Base-by-base conservation (phyloP, 2,888 invertebrate genomes). In the Tetrapedia diversipes region DNA sequence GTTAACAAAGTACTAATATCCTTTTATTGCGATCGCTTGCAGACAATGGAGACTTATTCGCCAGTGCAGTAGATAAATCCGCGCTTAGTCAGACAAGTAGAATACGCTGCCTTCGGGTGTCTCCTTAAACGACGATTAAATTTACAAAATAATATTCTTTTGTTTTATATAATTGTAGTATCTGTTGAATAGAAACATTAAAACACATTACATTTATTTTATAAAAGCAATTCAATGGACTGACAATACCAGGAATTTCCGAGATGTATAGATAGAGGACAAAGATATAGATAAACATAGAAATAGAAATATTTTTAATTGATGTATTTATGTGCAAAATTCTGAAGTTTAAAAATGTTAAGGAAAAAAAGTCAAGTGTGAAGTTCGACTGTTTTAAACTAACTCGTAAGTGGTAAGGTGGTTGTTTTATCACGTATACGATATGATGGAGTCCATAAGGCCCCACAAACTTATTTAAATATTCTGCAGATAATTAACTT, bases 1-100 rank as follows among this genome's bases (percentile, higher is more conserved):
- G 22, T 6, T 14, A 2, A 6, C n/a, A 16, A 4, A 14, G 34
- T 11, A 14, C 24, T 32, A 16, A 0, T 43, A 43, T 24, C 8
- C 16, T 45, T 64, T 51, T 47, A 37, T 37, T 60, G 34, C 7
- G 47, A 10, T 59, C 29, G 4, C 7, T 29, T 22, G 41, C 41
- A 34, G 22, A 34, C 29, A 27, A 45, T 54, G 19, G 34, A 32
- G 39, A 27, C 32, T 64, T 47, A 47, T 53, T 45, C 43, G 1
- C 10, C 10, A 53, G 60, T 61, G 51, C 65, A 77, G 79, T 79
- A 60, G 72, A 49, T 57, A 56, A 69, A 68, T 47, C 27, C 1
- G 22, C 14, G n/a, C 49, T 57, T 56, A 32, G 45, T 64, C 79
- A 37, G 70, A 45, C 78, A 32, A 56, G 56, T 45, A 56, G 63